These are phyloP conservation scores for Epiperipatus broadwayi DNA, from an alignment of 2,888 invertebrate genomes.

Conservation along the genomic window DNA sequence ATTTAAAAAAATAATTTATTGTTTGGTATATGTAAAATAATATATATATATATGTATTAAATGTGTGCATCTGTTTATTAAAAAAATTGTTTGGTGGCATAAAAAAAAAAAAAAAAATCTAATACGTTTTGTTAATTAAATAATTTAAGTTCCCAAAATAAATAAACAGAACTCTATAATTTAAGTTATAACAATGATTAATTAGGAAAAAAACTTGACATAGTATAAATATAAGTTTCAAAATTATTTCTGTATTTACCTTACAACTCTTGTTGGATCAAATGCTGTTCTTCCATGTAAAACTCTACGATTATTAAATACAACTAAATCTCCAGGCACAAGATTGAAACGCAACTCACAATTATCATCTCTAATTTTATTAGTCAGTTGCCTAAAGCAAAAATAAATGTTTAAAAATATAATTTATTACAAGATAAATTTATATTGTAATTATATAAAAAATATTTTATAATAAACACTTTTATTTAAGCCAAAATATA, in stretches of 20 bases:
- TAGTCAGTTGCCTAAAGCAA: constrained; percentile 20
- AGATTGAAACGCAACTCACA: constrained; percentile 23
- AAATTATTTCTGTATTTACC: constrained; percentile 20
- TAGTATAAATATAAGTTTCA: too few relatives aligned
- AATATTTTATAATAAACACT: not conserved
- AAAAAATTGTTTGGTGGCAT: too few relatives aligned
- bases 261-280: constrained; percentile 21
- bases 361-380: constrained; percentile 21
- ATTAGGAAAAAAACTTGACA: not conserved
- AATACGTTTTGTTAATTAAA: too few relatives aligned
- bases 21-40: too few relatives aligned
- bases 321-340: constrained; percentile 26
- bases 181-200: too few relatives aligned
- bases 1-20: too few relatives aligned
- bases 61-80: too few relatives aligned
- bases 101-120: too few relatives aligned
- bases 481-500: constrained; percentile 4
- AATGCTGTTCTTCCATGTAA: constrained; percentile 25
- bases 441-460: not conserved
- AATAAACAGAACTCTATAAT: too few relatives aligned
- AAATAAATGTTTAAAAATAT: constrained; percentile 5
- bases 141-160: too few relatives aligned
- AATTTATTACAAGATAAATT: constrained; percentile 4
- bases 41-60: too few relatives aligned
- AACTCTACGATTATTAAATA: constrained; percentile 26